Evolutionary conservation across 2,113 vertebrate genomes (phyloP).

Genomic region (Phrynosoma blainvillii): DNA sequence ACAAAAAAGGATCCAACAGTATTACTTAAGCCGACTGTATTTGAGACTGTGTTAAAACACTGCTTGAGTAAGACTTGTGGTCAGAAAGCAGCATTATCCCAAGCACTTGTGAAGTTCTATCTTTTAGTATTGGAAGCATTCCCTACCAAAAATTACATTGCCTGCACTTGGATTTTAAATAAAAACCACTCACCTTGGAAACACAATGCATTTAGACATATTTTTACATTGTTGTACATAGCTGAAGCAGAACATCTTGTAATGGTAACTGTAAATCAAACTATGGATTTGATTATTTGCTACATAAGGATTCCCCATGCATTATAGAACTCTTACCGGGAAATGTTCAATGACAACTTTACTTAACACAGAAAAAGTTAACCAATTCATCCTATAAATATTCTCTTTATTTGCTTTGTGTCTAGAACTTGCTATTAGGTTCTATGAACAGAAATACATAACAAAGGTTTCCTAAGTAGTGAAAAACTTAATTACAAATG

Average conservation of each 20-base stretch:
- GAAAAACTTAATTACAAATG: constrained; percentile 91
- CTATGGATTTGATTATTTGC: constrained; percentile 55
- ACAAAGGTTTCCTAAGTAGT: constrained; percentile 83
- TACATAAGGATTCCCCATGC: constrained; percentile 67
- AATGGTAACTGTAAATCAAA: constrained; percentile 71
- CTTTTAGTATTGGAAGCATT: constrained; percentile 54
- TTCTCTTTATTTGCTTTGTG: constrained; percentile 81
- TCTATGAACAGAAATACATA: constrained; percentile 89
- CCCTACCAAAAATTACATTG: constrained; percentile 59
- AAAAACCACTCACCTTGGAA: constrained; percentile 52
- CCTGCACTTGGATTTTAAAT: constrained; percentile 52
- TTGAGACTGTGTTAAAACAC: constrained; percentile 68
- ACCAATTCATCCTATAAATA: constrained; percentile 85
- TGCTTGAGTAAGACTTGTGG: constrained; percentile 63
- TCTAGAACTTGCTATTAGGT: constrained; percentile 83
- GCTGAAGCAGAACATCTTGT: constrained; percentile 63
- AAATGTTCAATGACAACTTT: constrained; percentile 70
- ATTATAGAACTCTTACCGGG: constrained; percentile 62
- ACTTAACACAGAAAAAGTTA: constrained; percentile 80
- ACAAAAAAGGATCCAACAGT: constrained; percentile 72
- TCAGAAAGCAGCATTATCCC: constrained; percentile 54
- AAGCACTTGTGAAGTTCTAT: constrained; percentile 55
- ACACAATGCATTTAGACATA: constrained; percentile 64
- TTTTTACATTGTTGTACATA: constrained; percentile 59
- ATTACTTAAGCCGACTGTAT: constrained; percentile 71